A percentile compares a stretch with the other conserved stretches of the same genome.
Conservation (phyloP, 2,113 vertebrate species). For the Lophotis ruficrista region DNA sequence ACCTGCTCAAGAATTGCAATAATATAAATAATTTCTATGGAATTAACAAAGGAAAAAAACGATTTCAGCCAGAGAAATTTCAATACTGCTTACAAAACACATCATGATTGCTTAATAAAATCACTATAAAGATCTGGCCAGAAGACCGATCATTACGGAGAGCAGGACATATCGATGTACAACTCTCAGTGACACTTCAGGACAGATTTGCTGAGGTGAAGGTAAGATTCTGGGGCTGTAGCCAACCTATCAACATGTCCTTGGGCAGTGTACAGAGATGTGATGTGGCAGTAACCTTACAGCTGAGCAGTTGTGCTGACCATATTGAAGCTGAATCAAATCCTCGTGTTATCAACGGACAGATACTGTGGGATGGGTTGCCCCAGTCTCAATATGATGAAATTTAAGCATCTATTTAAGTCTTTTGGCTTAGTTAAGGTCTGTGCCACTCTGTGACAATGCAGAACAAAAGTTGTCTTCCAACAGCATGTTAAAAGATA, state of each 20-base stretch:
- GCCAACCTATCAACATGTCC: not conserved
- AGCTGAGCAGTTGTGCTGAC: not conserved
- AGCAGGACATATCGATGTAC: not conserved
- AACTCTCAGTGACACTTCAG: not conserved
- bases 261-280: not conserved
- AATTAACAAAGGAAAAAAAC: not conserved
- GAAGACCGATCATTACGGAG: not conserved
- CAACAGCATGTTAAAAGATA: not conserved
- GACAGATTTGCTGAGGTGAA: constrained; percentile 27
- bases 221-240: constrained; percentile 10
- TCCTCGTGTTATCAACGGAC: not conserved
- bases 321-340: not conserved
- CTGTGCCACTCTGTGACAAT: not conserved
- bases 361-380: not conserved
- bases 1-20: constrained; percentile 37
- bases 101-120: not conserved
- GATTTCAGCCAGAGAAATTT: not conserved
- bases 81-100: not conserved
- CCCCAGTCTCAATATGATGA: not conserved
- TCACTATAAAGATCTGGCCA: not conserved
- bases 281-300: not conserved
- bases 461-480: not conserved
- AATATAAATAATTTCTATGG: constrained; percentile 20
- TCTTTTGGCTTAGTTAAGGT: not conserved
- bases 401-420: not conserved